Evolutionary conservation across 1,140 invertebrate species (phyloP).

Genomic region (Achatina immaculata): DNA sequence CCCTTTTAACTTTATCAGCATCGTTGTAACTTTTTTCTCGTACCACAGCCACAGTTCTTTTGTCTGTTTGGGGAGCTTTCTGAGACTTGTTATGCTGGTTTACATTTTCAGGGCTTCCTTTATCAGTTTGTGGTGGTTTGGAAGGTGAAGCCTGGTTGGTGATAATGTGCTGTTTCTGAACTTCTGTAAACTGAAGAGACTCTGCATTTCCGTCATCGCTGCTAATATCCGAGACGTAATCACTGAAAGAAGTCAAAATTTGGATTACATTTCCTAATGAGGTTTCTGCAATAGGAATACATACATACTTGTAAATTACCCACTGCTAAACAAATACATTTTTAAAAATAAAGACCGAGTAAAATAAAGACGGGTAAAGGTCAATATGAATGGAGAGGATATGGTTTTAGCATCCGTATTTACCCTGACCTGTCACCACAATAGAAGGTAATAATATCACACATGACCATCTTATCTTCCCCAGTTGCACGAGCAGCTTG

Average conservation of each 20-base stretch:
- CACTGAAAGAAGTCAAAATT: not conserved
- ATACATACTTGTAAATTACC: not conserved
- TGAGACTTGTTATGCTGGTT: not conserved
- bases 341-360: not conserved
- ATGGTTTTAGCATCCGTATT: too few species aligned
- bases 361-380: too few species aligned
- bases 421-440: too few species aligned
- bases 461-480: too few species aligned
- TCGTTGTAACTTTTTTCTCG: not conserved
- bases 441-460: too few species aligned
- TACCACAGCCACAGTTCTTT: not conserved
- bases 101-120: constrained; percentile 9
- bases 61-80: not conserved
- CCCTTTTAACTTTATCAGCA: not conserved
- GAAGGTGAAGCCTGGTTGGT: not conserved
- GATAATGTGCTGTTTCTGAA: too few species aligned
- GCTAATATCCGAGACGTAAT: constrained; percentile 27
- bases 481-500: too few species aligned
- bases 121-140: not conserved
- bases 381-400: too few species aligned
- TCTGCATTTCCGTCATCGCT: constrained; percentile 13
- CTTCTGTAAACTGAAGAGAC: not conserved
- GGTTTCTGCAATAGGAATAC: not conserved
- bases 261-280: constrained; percentile 1
- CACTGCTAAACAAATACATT: not conserved